phyloP scores from a whole-genome alignment of 2,888 invertebrate species.

The Coleophora deauratella region DNA sequence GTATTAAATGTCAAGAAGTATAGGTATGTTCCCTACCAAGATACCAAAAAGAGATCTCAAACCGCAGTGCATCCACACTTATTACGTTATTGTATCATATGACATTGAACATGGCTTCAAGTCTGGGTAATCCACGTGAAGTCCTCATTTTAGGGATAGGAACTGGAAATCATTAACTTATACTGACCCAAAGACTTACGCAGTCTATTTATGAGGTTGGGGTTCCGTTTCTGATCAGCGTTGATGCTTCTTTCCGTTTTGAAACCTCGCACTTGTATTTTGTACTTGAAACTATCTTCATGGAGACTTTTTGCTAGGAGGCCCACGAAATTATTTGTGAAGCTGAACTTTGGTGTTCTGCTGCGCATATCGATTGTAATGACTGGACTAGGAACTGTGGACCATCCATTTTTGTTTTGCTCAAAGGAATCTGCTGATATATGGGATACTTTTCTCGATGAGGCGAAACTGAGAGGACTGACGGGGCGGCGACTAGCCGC shows the following conservation, averaged over 20 bases:
- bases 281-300: slow-evolving; percentile 35
- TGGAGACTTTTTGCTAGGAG: slow-evolving; percentile 32
- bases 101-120: too few species aligned
- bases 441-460: slow-evolving; percentile 46
- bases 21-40: too few species aligned
- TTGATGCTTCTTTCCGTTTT: slow-evolving; percentile 84
- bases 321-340: slow-evolving; percentile 45
- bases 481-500: slow-evolving; percentile 17
- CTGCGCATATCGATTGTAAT: neutral
- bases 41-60: too few species aligned
- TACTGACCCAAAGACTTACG: slow-evolving; percentile 71
- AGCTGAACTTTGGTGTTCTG: slow-evolving; percentile 23
- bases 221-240: slow-evolving; percentile 82
- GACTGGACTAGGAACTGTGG: neutral
- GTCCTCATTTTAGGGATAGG: too few species aligned
- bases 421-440: slow-evolving; percentile 54
- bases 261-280: slow-evolving; percentile 80
- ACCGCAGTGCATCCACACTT: too few species aligned
- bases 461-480: slow-evolving; percentile 24
- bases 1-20: too few species aligned
- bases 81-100: too few species aligned
- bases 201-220: slow-evolving; percentile 78
- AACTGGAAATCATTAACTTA: slow-evolving; percentile 4
- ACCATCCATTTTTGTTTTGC: slow-evolving; percentile 60
- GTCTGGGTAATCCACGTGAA: too few species aligned